Evolutionary conservation across 2,797 vertebrate genomes (phyloP), one percentile per base, ranked within the genome.

Genomic region (Corythornis leucogaster): DNA sequence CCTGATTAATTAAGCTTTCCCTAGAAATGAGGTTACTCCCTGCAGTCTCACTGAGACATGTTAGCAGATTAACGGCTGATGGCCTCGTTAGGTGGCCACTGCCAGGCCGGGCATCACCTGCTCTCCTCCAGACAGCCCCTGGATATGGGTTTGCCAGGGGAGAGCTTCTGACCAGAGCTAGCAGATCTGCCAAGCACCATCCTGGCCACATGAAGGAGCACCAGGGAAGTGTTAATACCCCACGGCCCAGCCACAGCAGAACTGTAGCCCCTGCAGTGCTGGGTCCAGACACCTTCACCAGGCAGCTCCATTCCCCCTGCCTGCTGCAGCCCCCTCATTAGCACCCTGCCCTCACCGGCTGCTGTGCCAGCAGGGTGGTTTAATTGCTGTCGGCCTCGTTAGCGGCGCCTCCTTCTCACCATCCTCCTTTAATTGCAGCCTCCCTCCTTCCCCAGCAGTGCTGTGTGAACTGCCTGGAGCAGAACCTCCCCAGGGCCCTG

Each of bases 1-100:
- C 15, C 2, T 87, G 91, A 96, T 91, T 93, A 92, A 95, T 93
- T 93, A 89, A 94, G 78, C 75, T 80, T 50, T 94, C 69, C 58
- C 53, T 75, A 80, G 63, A 93, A 91, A 87, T 62, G 53, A 81
- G 67, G 91, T 79, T 80, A 55, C 80, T 95, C 91, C 87, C 83
- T 89, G 69, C 87, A 87, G 93, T 40, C 83, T 58, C 55, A 11
- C 38, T 45, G 78, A 51, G 12, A 94, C 93, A 93, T 48, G 46
- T 53, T 4, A 71, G 55, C 92, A 69, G 83, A 93, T 90, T 80
- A 68, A 91, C 30, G 63, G 54, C 55, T 45, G 45, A 70, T 85
- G 87, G 50, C 86, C 55, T 2, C 28, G 67, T 73, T 35, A 38
- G 40, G 40, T 0, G 25, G 82, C 30, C 11, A 8, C n/a, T 8